Percentiles rank a stretch among this genome's conserved stretches.
Conservation (phyloP, 92 coral and sea anemone species). For the Heteractis magnifica region DNA sequence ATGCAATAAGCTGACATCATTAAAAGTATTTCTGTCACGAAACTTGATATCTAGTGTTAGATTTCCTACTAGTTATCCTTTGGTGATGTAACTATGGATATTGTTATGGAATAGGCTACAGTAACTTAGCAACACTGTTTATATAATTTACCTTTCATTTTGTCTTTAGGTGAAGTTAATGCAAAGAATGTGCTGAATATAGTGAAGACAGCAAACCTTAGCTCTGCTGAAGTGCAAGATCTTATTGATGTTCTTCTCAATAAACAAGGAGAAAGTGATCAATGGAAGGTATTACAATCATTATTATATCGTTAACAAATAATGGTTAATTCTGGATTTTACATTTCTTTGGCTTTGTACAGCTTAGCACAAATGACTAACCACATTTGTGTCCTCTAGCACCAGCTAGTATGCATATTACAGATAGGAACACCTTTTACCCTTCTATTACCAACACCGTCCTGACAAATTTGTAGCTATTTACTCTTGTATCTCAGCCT, state of each 20-base stretch:
- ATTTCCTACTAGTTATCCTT: not conserved
- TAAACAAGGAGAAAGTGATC: constrained; percentile 76
- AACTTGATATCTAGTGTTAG: not conserved
- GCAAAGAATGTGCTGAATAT: constrained; percentile 55
- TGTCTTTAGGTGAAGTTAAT: constrained; percentile 57
- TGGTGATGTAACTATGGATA: not conserved
- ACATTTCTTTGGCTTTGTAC: not conserved
- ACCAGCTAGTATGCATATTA: too few relatives aligned
- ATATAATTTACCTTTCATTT: not conserved
- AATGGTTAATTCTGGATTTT: not conserved
- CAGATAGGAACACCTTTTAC: too few relatives aligned
- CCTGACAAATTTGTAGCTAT: too few relatives aligned
- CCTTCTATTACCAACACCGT: too few relatives aligned
- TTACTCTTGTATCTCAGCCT: too few relatives aligned
- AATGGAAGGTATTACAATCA: constrained; percentile 73
- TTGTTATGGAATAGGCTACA: not conserved
- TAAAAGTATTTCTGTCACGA: not conserved
- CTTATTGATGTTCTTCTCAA: constrained; percentile 85
- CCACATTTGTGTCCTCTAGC: too few relatives aligned
- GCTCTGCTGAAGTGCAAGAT: constrained; percentile 74
- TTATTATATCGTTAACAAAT: not conserved
- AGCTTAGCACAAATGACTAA: too few relatives aligned
- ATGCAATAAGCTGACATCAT: not conserved
- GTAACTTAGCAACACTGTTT: not conserved
- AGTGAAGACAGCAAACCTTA: constrained; percentile 65